Evolutionary conservation across 2,113 vertebrate species (phyloP), one percentile per base, ranked within the genome.

Genomic region (Rhombomys opimus): DNA sequence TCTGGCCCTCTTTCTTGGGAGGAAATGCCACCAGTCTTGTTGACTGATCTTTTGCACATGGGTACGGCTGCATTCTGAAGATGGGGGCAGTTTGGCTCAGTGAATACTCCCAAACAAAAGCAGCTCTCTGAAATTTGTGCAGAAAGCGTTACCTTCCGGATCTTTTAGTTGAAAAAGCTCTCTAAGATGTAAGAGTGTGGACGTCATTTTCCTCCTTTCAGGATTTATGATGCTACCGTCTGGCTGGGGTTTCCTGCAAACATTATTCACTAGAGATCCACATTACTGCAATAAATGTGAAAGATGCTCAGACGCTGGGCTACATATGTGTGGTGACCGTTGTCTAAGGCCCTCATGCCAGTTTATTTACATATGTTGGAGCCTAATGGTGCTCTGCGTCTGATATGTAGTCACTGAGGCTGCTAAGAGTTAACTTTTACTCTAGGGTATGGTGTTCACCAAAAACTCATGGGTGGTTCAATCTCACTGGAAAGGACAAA

Each of bases 101-200:
- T 25, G 81, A 82, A 38, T 2, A 14, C 57, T 15, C 57, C 82
- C 38, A 30, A 65, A 22, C 41, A 68, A 86, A 75, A 38, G 80
- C 87, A 90, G 88, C 17, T 50, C 90, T 95, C 35, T 57, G n/a
- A 92, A 95, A 95, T 90, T 73, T 73, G 75, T 94, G 67, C 61
- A 89, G 63, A 90, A 96, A 87, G 70, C 15, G 52, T 87, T 95
- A 89, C 86, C 63, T 70, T 95, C 38, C 23, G 81, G 25, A 7
- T 30, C 22, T 46, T 85, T 12, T n/a, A 18, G 35, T 81, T 59
- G n/a, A 96, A 96, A 46, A 67, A 38, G 8, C 35, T 94, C 76
- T 90, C 54, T 91, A 75, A 94, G 92, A 72, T 70, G 25, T 73
- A 90, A 76, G 23, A 38, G 10, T 67, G n/a, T 50, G 72, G 84